Percentiles rank a stretch among this genome's conserved stretches.
These are phyloP conservation scores for Halcyon chelicuti DNA, from an alignment of 2,797 vertebrate species.

Conservation along the genomic window DNA sequence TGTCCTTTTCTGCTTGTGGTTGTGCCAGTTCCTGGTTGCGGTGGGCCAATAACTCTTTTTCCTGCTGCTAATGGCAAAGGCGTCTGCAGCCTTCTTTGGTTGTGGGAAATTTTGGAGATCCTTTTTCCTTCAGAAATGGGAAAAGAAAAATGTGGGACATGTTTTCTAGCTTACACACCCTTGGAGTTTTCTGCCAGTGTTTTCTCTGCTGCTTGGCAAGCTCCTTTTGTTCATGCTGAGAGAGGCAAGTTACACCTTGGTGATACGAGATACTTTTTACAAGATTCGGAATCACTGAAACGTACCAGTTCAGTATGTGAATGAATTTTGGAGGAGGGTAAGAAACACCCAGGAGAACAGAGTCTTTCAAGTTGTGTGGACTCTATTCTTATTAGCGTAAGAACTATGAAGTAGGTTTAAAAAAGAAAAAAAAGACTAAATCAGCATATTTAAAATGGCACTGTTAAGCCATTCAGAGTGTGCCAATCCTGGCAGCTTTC, in stretches of 20 bases:
- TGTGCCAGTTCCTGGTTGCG: not conserved
- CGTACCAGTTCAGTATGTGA: not conserved
- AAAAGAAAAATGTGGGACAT: not conserved
- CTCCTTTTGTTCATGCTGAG: not conserved
- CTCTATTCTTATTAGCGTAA: not conserved
- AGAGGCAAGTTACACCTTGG: not conserved
- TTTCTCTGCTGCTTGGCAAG: not conserved
- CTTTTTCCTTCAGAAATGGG: not conserved
- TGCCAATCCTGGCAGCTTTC: constrained; percentile 36
- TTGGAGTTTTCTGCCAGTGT: not conserved
- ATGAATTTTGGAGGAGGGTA: not conserved
- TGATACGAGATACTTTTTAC: not conserved
- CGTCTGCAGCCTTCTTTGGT: not conserved
- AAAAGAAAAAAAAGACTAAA: not conserved
- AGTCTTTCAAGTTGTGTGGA: not conserved
- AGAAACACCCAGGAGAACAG: not conserved
- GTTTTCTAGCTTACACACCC: not conserved
- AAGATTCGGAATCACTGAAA: not conserved
- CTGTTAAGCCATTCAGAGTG: constrained; percentile 15
- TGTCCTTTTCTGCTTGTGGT: not conserved
- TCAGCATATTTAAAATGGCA: constrained; percentile 42
- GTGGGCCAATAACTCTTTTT: not conserved
- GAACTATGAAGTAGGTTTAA: not conserved
- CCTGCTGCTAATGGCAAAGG: not conserved
- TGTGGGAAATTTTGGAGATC: not conserved